Evolutionary conservation across 2,888 invertebrate species (phyloP).

Genomic region (Lymantria monacha): DNA sequence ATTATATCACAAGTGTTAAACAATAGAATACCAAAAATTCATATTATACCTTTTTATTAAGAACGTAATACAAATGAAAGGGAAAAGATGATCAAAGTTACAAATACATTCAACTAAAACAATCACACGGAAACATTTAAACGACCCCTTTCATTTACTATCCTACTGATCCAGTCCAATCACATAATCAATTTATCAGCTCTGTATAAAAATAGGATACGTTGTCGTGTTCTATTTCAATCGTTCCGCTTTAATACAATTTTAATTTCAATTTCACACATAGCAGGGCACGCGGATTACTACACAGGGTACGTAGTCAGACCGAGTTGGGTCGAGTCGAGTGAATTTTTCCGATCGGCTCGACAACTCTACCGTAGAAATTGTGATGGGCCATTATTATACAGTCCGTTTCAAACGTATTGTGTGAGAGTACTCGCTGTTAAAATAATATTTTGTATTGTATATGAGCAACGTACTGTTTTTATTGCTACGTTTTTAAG

Average conservation of each 20-base stretch:
- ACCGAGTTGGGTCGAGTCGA: constrained; percentile 44
- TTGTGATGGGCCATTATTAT: constrained; percentile 74
- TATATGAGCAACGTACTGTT: constrained; percentile 23
- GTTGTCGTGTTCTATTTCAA: constrained; percentile 46
- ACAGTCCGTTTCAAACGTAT: constrained; percentile 74
- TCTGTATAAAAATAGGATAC: constrained; percentile 41
- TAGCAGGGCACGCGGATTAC: constrained; percentile 63
- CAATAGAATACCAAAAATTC: no score
- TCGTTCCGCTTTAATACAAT: constrained; percentile 69
- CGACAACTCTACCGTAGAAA: constrained; percentile 68
- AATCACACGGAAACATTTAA: constrained; percentile 16
- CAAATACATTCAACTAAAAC: neutral
- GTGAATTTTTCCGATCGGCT: constrained; percentile 67
- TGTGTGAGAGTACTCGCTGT: constrained; percentile 57
- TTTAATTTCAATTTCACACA: constrained; percentile 79
- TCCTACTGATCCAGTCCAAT: constrained; percentile 27
- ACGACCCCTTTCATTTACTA: constrained; percentile 21
- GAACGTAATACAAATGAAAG: no score
- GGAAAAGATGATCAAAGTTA: no score
- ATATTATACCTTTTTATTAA: no score
- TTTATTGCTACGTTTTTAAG: constrained; percentile 32
- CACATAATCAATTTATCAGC: constrained; percentile 39
- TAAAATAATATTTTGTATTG: constrained; percentile 52
- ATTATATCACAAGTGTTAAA: no score
- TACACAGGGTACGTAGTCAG: constrained; percentile 35